phyloP scores from a whole-genome alignment of 2,113 vertebrate genomes.

The Nasalis larvatus region DNA sequence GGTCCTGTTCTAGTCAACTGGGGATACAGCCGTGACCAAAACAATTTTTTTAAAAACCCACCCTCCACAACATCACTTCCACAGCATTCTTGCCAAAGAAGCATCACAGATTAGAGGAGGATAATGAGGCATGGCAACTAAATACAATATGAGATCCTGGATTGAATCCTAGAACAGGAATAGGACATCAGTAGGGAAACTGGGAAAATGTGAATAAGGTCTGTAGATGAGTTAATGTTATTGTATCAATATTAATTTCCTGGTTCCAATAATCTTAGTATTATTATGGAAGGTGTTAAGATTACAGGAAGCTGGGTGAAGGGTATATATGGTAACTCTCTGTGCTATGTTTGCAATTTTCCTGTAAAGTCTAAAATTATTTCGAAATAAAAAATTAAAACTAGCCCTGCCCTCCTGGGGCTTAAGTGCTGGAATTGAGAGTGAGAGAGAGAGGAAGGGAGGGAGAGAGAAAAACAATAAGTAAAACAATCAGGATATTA shows the following conservation, averaged over 20 bases:
- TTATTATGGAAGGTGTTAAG: background rate
- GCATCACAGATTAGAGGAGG: background rate
- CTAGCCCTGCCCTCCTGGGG: background rate
- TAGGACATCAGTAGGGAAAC: background rate
- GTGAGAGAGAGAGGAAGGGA: no score
- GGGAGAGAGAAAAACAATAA: background rate
- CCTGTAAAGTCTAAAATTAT: background rate
- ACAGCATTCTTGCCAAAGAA: background rate
- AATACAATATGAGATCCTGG: background rate
- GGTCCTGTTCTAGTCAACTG: background rate
- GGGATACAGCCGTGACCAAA: background rate
- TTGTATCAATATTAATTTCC: background rate
- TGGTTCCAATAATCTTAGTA: background rate
- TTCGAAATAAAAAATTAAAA: constrained; percentile 11
- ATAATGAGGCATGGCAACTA: background rate
- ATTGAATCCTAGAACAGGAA: background rate
- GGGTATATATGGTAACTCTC: background rate
- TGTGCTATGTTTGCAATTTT: background rate
- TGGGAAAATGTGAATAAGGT: background rate
- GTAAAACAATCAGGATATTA: background rate
- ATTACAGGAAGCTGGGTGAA: background rate
- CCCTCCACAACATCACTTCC: background rate
- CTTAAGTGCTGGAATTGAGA: background rate
- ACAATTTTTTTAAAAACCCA: background rate
- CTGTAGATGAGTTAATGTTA: background rate